These are phyloP conservation scores for Limanda limanda DNA, from an alignment of 2,113 vertebrate species.

Conservation along the genomic window DNA sequence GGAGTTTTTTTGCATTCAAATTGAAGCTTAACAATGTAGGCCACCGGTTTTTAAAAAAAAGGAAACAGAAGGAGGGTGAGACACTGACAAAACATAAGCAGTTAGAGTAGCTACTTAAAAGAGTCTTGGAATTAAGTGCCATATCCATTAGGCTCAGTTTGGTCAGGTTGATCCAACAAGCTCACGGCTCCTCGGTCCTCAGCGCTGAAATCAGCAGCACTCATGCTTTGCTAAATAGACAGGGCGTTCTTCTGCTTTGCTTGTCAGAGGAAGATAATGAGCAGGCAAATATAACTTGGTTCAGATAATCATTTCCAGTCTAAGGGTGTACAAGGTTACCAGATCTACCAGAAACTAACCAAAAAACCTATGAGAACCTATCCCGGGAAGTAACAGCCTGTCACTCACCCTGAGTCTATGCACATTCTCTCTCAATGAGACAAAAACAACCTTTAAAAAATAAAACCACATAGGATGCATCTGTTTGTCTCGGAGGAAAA, in stretches of 20 bases:
- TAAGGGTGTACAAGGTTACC: slow-evolving; percentile 42
- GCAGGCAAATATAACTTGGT: slow-evolving; percentile 35
- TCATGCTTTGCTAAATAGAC: slow-evolving; percentile 39
- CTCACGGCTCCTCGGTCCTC: slow-evolving; percentile 1
- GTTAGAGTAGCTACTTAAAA: slow-evolving; percentile 45
- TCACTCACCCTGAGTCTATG: slow-evolving; percentile 67
- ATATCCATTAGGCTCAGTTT: slow-evolving; percentile 44
- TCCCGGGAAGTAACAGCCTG: slow-evolving; percentile 41
- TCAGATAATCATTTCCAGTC: slow-evolving; percentile 37
- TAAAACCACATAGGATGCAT: slow-evolving; percentile 41
- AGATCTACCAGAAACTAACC: slow-evolving; percentile 47
- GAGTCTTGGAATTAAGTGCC: slow-evolving; percentile 36
- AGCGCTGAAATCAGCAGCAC: slow-evolving; percentile 19
- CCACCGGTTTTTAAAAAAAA: slow-evolving; percentile 45
- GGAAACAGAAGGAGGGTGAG: slow-evolving; percentile 26
- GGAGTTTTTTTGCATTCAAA: slow-evolving; percentile 61
- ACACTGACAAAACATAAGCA: slow-evolving; percentile 47
- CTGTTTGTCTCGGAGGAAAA: slow-evolving; percentile 42
- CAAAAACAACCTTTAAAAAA: not conserved
- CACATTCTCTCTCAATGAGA: slow-evolving; percentile 30
- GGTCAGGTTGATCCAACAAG: slow-evolving; percentile 32
- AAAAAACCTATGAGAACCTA: slow-evolving; percentile 23
- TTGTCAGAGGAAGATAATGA: slow-evolving; percentile 45
- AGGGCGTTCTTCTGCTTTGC: slow-evolving; percentile 23
- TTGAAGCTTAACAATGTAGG: slow-evolving; percentile 59